Evolutionary conservation across 2,113 vertebrate species (phyloP).

Genomic region (Dicerorhinus sumatrensis): DNA sequence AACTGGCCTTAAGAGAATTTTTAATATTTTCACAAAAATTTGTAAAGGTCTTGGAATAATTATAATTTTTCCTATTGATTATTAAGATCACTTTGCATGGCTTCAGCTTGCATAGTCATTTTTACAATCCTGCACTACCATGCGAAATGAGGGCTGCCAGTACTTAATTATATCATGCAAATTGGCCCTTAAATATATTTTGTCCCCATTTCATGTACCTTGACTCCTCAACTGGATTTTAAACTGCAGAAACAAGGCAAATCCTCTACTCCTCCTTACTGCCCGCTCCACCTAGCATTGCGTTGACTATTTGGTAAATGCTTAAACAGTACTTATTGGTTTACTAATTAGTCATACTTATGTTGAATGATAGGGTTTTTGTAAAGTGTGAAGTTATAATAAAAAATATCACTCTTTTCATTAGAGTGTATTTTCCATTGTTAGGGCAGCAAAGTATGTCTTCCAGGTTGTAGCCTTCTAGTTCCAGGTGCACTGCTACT

Average conservation of each 20-base stretch:
- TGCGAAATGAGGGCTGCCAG: background rate
- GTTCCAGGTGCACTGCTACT: background rate
- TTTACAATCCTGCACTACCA: background rate
- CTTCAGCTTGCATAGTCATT: background rate
- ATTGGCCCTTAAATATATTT: background rate
- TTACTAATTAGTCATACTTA: background rate
- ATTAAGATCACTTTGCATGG: background rate
- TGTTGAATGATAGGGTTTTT: background rate
- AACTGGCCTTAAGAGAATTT: background rate
- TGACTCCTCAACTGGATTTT: background rate
- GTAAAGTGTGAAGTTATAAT: background rate
- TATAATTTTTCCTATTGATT: background rate
- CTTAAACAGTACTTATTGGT: background rate
- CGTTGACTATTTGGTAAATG: background rate
- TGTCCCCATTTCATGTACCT: background rate
- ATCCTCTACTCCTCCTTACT: background rate
- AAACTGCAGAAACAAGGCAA: slow-evolving; percentile 5
- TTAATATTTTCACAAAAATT: background rate
- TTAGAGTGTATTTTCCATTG: background rate
- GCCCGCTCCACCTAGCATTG: background rate
- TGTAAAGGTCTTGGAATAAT: background rate
- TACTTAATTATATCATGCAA: background rate
- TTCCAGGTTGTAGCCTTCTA: background rate
- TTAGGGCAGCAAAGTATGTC: background rate
- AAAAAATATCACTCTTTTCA: background rate